Conservation (phyloP, 2,888 invertebrate genomes). For the Dorcus parallelipipedus region DNA sequence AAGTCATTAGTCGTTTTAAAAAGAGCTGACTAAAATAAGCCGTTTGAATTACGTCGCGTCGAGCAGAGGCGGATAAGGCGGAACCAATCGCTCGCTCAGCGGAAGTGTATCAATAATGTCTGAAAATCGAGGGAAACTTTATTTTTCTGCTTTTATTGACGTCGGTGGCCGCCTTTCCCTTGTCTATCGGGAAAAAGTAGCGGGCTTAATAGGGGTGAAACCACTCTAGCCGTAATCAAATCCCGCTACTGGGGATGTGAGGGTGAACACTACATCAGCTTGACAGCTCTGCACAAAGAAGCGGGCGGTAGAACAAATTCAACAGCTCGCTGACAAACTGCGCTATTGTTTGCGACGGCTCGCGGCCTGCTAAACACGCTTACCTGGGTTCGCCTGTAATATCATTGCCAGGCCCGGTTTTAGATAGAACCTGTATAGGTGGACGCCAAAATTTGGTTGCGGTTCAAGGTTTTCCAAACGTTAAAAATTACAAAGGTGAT, state of each 20-base stretch:
- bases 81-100: conserved; percentile 42
- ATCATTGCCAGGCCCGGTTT: too few relatives aligned
- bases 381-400: background rate
- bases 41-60: conserved; percentile 27
- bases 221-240: conserved; percentile 52
- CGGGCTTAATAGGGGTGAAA: conserved; percentile 52
- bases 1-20: conserved; percentile 20
- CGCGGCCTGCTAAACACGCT: conserved; percentile 16
- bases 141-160: conserved; percentile 47
- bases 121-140: conserved; percentile 39
- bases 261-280: conserved; percentile 39
- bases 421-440: too few relatives aligned
- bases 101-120: conserved; percentile 44
- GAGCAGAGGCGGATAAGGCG: conserved; percentile 34
- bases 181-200: conserved; percentile 52
- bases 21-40: conserved; percentile 36
- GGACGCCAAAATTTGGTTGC: too few relatives aligned
- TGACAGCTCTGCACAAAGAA: conserved; percentile 44
- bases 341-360: conserved; percentile 26
- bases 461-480: too few relatives aligned
- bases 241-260: conserved; percentile 39
- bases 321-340: conserved; percentile 29
- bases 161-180: conserved; percentile 56
- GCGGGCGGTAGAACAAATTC: conserved; percentile 39
- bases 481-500: too few relatives aligned